These are phyloP conservation scores for Cotesia congregata DNA, from an alignment of 2,888 invertebrate genomes.

Conservation along the genomic window DNA sequence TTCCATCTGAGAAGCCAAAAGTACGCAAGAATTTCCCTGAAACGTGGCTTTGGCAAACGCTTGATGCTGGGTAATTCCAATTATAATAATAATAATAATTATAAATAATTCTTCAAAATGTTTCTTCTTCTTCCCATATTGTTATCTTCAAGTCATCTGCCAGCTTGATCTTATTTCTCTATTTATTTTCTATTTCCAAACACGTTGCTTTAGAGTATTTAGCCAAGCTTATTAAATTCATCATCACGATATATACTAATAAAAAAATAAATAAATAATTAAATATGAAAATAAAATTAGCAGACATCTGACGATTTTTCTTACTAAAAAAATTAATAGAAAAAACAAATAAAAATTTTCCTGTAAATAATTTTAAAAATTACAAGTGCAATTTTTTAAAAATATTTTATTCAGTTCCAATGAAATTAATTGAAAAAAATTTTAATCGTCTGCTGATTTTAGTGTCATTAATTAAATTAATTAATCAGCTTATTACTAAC, in stretches of 20 bases:
- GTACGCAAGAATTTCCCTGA: slow-evolving; percentile 80
- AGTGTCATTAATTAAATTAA: slow-evolving; percentile 2
- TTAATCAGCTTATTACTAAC: no score
- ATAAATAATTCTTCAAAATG: background rate
- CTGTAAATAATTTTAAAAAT: no score
- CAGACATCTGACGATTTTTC: no score
- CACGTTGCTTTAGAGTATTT: background rate
- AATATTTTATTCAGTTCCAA: no score
- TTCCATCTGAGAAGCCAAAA: slow-evolving; percentile 65
- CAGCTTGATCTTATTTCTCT: background rate
- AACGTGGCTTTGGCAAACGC: slow-evolving; percentile 80
- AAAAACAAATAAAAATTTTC: no score
- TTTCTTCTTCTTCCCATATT: background rate
- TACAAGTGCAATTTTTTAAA: no score
- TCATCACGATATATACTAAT: background rate
- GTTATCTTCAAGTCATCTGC: background rate
- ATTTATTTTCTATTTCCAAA: background rate
- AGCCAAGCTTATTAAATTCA: slow-evolving; percentile 11
- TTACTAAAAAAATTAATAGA: no score
- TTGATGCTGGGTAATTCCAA: slow-evolving; percentile 74
- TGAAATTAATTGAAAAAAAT: no score
- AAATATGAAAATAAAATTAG: no score
- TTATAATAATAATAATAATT: slow-evolving; percentile 11
- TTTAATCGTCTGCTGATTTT: no score
- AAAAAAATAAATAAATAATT: background rate